Evolutionary conservation across 2,888 invertebrate genomes (phyloP), one percentile per base, ranked within the genome.

Genomic region (Lasioglossum morio): DNA sequence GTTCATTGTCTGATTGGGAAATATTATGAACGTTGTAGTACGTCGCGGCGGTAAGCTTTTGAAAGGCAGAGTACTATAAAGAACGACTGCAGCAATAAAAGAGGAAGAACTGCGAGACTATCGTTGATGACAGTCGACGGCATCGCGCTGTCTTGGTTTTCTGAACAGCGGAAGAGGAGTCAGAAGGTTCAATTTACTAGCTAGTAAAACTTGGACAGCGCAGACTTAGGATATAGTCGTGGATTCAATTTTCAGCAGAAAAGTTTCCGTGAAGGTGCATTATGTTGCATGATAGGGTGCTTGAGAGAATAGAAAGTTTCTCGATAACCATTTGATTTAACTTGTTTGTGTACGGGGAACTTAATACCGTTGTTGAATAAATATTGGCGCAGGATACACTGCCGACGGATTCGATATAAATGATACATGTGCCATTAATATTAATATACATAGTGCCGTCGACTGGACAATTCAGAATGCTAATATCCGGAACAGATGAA

Each of bases 171-270:
- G 46, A 34, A 48, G 57, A 57, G n/a, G 57, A 60, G 60, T 12
- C 10, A 27, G 60, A 60, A 60, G n/a, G 60, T 60, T 60, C 60
- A 60, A 60, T 60, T 60, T 60, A n/a, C 60, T 27, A 14, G 60
- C 60, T 27, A n/a, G 60, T 60, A n/a, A 60, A 60, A 60, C 12
- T 60, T 60, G 60, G 60, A 27, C 60, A 60, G 27, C 60, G 14
- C 60, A 27, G 60, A 60, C 60, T 60, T 60, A 60, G 60, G 60
- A 27, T 60, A 60, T 60, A 60, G 60, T 60, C 27, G 60, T 14
- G 27, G 60, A 27, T 60, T 60, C 60, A 60, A 60, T 60, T 60
- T 60, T 60, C 60, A 60, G n/a, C 60, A 27, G 60, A 27, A 27
- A 60, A 60, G 60, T 60, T 60, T 27, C 60, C 14, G 27, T 60